These are phyloP conservation scores for Tupaia tana DNA, from an alignment of 2,113 vertebrate genomes.

Conservation along the genomic window DNA sequence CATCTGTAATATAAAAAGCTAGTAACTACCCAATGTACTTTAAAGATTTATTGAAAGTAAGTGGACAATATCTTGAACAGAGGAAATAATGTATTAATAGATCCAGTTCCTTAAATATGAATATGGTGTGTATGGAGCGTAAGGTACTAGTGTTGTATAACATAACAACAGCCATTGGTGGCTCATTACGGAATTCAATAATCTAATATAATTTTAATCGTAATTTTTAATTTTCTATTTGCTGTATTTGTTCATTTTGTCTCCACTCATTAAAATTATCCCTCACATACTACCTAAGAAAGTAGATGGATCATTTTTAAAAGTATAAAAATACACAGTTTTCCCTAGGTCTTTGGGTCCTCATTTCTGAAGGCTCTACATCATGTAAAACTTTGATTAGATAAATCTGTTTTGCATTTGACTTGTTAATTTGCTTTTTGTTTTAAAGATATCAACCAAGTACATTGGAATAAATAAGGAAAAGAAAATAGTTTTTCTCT, in stretches of 20 bases:
- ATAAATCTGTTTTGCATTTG: background rate
- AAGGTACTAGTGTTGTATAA: background rate
- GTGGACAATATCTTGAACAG: background rate
- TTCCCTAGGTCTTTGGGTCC: background rate
- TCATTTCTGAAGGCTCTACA: background rate
- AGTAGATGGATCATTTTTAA: constrained; percentile 8
- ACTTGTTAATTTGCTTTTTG: background rate
- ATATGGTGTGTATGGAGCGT: background rate
- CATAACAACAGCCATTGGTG: background rate
- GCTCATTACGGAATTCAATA: background rate
- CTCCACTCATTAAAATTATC: background rate
- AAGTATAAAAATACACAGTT: background rate
- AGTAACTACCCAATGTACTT: background rate
- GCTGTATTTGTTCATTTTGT: background rate
- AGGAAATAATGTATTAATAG: background rate
- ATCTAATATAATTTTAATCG: background rate
- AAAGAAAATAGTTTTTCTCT: background rate
- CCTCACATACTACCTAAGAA: background rate
- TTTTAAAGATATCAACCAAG: background rate
- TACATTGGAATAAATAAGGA: background rate
- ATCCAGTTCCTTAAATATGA: background rate
- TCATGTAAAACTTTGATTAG: background rate
- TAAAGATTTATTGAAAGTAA: background rate
- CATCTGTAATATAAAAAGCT: background rate
- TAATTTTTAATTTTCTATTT: background rate